Base-by-base conservation (phyloP, 2,888 invertebrate genomes). In the Cancer borealis region DNA sequence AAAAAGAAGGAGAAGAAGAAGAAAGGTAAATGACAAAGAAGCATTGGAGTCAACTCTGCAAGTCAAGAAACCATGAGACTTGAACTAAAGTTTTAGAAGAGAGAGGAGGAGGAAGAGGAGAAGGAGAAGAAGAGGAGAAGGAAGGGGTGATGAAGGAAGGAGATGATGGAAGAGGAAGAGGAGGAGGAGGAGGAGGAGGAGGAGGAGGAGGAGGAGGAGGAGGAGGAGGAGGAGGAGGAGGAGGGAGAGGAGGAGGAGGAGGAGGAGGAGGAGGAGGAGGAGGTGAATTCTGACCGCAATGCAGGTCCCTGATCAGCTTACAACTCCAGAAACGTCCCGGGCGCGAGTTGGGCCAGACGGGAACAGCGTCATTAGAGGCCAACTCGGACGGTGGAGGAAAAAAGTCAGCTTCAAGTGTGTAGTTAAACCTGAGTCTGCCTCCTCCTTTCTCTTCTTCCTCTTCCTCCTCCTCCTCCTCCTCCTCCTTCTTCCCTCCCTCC, bases 261-360 rank as follows among this genome's bases (percentile, higher is more conserved):
- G 17, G 60, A 66, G 17, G 60, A 66, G 17, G 60, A 66, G 17
- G 60, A 66, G 17, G 60, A 66, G 17, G 60, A n/a, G 21, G 66
- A 66, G 66, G 66, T 66, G 66, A 26, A 30, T 79, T 30, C 30
- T 79, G 79, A 30, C 79, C 79, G 79, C 79, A 79, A 30, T 79
- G 79, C 79, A 79, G 79, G 30, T 79, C 30, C 21, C 30, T 79
- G 79, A 79, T 79, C 79, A 79, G 79, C 79, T 79, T 79, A 79
- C 79, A 79, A 79, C 79, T 30, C 79, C 79, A 79, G 30, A 10
- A 79, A 79, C 79, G 79, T 79, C 79, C 79, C 79, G 79, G 10
- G 79, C 79, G 79, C 79, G 79, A 30, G 79, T 79, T 79, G 79
- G 79, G 30, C 79, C 79, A 79, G 79, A 79, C 79, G 79, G 79